Evolutionary conservation across 2,113 vertebrate species (phyloP), one percentile per base, ranked within the genome.

Genomic region (Willisornis vidua): DNA sequence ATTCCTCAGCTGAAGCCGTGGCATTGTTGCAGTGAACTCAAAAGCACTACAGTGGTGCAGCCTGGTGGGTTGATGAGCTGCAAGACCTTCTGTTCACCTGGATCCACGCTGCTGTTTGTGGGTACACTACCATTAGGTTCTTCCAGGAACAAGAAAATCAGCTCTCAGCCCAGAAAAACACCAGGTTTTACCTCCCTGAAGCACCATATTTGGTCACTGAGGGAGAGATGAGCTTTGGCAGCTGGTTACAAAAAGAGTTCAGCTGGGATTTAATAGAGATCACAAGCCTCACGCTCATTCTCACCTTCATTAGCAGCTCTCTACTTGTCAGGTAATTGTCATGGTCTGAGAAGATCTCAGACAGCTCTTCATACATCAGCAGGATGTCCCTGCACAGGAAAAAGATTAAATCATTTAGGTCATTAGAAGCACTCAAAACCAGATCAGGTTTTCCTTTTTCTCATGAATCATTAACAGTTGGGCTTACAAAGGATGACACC

Each of bases 221-320:
- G 24, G 39, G 48, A 51, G 19, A 63, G 31, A 46, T 6, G n/a
- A 61, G 37, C 62, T 87, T 61, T 52, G 57, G 31, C 45, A 31
- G 52, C 43, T 59, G 48, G 6, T 45, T 86, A 65, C 35, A 67
- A 28, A 67, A 70, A 58, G 52, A 31, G 19, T 59, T 43, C 37
- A 74, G 8, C 19, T 72, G 75, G 59, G 75, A 39, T 80, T 57
- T 48, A 7, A 17, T 2, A 4, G 11, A 10, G 25, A 33, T 22
- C 28, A 22, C 24, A 35, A 63, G 37, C 61, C 49, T 77, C 49
- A 12, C 45, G 10, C 15, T 48, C 25, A 37, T 63, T 66, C 98
- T 98, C 91, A 99, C 99, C 98, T 98, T 99, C 99, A 99, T 99
- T 41, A 99, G 99, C 14, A 99, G 98, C 96, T 99, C 98, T 85